These are phyloP conservation scores for Xenops minutus DNA, from an alignment of 2,797 vertebrate genomes.

Conservation along the genomic window DNA sequence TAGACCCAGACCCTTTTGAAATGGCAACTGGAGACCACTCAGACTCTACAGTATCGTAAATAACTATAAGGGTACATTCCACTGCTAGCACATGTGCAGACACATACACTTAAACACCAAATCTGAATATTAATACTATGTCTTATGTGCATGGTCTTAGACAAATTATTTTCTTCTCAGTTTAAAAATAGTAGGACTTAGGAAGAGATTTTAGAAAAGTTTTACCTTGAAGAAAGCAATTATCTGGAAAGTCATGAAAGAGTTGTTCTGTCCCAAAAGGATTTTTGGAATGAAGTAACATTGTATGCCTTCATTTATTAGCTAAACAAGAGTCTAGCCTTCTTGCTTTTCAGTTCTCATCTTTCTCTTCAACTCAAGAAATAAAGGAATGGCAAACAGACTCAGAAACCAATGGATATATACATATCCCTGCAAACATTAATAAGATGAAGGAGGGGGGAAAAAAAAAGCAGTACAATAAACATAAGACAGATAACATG, in stretches of 20 bases:
- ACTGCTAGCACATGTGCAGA: not conserved
- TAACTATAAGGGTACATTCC: not conserved
- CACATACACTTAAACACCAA: not conserved
- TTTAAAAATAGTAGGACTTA: not conserved
- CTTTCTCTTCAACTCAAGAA: slow-evolving; percentile 5
- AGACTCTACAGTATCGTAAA: not conserved
- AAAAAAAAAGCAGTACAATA: not conserved
- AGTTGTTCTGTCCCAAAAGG: not conserved
- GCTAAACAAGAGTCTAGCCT: slow-evolving; percentile 10
- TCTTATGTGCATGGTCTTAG: not conserved
- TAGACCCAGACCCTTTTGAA: not conserved
- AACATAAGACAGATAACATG: not conserved
- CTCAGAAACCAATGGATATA: not conserved
- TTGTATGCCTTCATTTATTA: slow-evolving; percentile 4
- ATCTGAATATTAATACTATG: not conserved
- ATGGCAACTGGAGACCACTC: not conserved
- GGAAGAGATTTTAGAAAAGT: not conserved
- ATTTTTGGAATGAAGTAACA: slow-evolving; percentile 1
- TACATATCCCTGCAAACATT: not conserved
- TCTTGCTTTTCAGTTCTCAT: not conserved
- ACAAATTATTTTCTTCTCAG: not conserved
- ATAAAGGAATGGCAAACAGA: not conserved
- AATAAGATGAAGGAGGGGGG: not conserved
- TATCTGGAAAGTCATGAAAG: not conserved
- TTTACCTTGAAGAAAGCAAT: slow-evolving; percentile 15